phyloP scores from a whole-genome alignment of 2,113 vertebrate genomes.

The Crotophaga sulcirostris region DNA sequence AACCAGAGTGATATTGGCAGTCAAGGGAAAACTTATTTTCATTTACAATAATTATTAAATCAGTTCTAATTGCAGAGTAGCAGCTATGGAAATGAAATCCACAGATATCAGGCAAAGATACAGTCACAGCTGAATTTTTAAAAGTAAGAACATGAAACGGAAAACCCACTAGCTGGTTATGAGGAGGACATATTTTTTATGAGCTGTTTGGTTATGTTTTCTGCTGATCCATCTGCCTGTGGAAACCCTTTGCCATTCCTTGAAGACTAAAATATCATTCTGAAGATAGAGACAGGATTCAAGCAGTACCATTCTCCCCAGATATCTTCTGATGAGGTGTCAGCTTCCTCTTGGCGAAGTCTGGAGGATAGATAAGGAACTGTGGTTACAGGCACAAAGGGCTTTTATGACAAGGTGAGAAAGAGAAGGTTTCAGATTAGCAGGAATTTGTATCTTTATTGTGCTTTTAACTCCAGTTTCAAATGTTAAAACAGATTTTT shows the following conservation, averaged over 20 bases:
- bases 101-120: not conserved
- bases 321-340: conserved; percentile 71
- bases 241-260: conserved; percentile 45
- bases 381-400: conserved; percentile 57
- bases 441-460: conserved; percentile 64
- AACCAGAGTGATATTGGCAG: not conserved
- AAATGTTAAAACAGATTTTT: conserved; percentile 55
- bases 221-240: conserved; percentile 34
- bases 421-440: conserved; percentile 68
- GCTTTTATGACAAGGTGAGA: conserved; percentile 70
- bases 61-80: not conserved
- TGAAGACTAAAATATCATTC: conserved; percentile 41
- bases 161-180: not conserved
- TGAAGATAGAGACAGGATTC: conserved; percentile 45
- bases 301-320: conserved; percentile 57
- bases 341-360: conserved; percentile 64
- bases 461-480: conserved; percentile 62
- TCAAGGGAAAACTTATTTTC: not conserved
- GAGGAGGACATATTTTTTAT: conserved; percentile 27
- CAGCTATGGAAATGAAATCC: not conserved
- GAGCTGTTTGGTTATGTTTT: conserved; percentile 30
- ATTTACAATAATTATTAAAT: not conserved
- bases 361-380: conserved; percentile 50
- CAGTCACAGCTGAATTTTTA: not conserved
- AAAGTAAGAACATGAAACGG: not conserved